Evolutionary conservation across 2,113 vertebrate species (phyloP).

Genomic region (Propithecus coquereli): DNA sequence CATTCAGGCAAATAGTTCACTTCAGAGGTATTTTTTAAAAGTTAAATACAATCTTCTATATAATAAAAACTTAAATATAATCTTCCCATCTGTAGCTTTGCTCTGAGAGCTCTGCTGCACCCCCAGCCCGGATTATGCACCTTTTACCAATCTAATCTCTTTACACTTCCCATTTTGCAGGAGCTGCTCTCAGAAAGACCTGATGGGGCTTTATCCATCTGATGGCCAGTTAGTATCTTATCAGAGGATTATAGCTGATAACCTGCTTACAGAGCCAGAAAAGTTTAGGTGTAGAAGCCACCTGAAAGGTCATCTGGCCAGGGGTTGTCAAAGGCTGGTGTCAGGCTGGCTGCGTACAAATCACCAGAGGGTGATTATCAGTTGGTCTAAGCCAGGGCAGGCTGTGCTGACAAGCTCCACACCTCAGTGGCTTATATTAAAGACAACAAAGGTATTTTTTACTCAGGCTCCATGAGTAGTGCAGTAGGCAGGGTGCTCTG

Average conservation of each 20-base stretch:
- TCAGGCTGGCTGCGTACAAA: background rate
- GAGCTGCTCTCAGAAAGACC: background rate
- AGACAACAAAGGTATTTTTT: background rate
- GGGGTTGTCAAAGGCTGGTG: background rate
- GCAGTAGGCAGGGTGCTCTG: background rate
- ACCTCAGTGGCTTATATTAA: background rate
- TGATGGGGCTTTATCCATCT: background rate
- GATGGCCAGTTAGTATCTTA: background rate
- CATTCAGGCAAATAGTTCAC: too few species aligned
- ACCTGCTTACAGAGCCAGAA: background rate
- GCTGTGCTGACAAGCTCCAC: background rate
- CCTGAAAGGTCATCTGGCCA: background rate
- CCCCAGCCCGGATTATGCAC: background rate
- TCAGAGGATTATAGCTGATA: background rate
- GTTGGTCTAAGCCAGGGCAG: background rate
- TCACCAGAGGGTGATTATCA: background rate
- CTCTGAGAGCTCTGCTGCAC: background rate
- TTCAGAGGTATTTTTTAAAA: too few species aligned
- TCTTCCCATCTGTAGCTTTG: background rate
- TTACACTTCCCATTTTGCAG: background rate
- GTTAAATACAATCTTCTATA: too few species aligned
- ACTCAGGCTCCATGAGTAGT: background rate
- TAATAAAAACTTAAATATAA: too few species aligned
- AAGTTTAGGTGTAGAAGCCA: background rate
- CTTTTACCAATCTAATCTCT: background rate